Conservation (phyloP, 2,113 vertebrate genomes). For the Porphyrio hochstetteri region DNA sequence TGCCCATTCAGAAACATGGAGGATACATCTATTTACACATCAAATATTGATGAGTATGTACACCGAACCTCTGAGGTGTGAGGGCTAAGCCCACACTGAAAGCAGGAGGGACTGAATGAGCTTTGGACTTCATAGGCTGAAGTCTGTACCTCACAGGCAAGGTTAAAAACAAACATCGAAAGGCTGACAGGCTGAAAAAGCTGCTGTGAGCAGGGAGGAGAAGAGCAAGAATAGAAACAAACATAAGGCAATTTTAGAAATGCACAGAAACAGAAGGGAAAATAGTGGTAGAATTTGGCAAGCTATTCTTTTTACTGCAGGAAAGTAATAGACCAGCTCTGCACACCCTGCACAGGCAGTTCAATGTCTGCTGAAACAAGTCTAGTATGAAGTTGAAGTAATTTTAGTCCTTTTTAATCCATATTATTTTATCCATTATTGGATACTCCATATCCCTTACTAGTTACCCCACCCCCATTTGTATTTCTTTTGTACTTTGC, state of each 20-base stretch:
- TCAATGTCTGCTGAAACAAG: not conserved
- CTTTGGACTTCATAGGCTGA: not conserved
- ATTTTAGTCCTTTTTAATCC: not conserved
- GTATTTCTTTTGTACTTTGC: not conserved
- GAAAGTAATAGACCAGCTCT: not conserved
- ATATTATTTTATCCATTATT: not conserved
- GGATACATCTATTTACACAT: not conserved
- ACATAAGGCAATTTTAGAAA: not conserved
- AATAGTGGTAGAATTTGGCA: not conserved
- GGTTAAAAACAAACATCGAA: not conserved
- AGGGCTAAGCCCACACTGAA: fast-evolving
- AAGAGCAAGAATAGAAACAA: not conserved
- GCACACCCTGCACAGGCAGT: not conserved
- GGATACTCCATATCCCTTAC: not conserved
- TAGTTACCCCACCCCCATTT: not conserved
- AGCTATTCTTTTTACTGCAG: not conserved
- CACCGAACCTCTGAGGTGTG: not conserved
- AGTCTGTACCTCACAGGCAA: not conserved
- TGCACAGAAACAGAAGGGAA: not conserved
- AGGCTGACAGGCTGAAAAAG: not conserved
- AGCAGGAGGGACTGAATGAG: not conserved
- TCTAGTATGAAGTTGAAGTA: not conserved
- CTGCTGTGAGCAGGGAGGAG: not conserved
- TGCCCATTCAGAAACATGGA: not conserved
- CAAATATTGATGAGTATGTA: not conserved